These are phyloP conservation scores for Callipepla squamata DNA, from an alignment of 2,113 vertebrate genomes.

Conservation along the genomic window DNA sequence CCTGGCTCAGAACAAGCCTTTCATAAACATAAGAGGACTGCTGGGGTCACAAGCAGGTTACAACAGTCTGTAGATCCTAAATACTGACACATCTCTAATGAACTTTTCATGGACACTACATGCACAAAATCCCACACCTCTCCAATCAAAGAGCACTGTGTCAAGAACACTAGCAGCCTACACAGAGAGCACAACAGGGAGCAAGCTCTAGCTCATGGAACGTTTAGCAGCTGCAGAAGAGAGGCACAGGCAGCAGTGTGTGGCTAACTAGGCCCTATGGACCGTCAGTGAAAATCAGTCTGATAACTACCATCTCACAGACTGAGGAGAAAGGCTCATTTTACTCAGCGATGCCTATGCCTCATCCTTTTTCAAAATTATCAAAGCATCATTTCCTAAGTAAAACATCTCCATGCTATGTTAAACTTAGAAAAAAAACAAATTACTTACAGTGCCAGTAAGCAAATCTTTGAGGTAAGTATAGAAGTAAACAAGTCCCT, in stretches of 20 bases:
- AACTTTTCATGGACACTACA: neutral
- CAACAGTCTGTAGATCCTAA: neutral
- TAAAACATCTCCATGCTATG: neutral
- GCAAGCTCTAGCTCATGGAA: neutral
- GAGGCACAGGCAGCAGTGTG: neutral
- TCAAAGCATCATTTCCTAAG: neutral
- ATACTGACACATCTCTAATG: neutral
- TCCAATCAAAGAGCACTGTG: neutral
- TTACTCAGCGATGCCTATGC: neutral
- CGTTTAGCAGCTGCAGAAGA: neutral
- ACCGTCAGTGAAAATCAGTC: accelerated
- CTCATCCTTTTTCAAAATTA: neutral
- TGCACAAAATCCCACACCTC: neutral
- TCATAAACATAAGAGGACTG: neutral
- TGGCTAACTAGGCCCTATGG: neutral
- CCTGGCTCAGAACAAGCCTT: neutral
- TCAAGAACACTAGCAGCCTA: neutral
- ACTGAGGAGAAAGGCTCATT: neutral
- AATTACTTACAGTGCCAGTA: constrained; percentile 87
- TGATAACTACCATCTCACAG: neutral
- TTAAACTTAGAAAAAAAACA: neutral
- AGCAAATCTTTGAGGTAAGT: constrained; percentile 88
- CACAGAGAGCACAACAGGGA: neutral
- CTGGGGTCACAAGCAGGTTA: neutral
- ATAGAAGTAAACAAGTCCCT: constrained; percentile 87